Conservation (phyloP, 2,888 invertebrate species). For the Synanthedon tipuliformis region DNA sequence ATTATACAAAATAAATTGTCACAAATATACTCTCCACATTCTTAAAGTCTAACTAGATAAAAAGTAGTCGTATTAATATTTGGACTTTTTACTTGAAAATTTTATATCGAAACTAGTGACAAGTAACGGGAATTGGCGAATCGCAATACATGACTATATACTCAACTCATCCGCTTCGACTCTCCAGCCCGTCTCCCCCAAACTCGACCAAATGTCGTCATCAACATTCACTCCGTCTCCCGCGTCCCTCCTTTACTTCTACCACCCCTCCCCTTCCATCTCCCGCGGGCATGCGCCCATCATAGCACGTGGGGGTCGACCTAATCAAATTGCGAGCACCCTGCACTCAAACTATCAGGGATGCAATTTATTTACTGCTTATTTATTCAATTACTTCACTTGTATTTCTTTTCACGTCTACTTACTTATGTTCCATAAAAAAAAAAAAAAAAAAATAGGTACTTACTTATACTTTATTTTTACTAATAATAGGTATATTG, state of each 20-base stretch:
- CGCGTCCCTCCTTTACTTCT: conserved; percentile 9
- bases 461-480: too few species aligned
- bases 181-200: conserved; percentile 26
- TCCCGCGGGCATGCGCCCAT: conserved; percentile 37
- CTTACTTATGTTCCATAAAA: too few species aligned
- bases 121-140: conserved; percentile 3
- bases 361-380: conserved; percentile 6
- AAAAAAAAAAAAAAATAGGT: too few species aligned
- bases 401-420: too few species aligned
- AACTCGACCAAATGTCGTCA: conserved; percentile 54
- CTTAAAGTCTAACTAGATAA: not conserved
- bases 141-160: not conserved
- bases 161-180: conserved; percentile 10
- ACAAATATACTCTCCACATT: not conserved
- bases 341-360: conserved; percentile 22
- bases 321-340: conserved; percentile 38
- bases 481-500: too few species aligned
- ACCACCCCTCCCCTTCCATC: conserved; percentile 15
- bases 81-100: not conserved
- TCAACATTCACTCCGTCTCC: conserved; percentile 35
- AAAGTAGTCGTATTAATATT: not conserved
- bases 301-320: conserved; percentile 24
- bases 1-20: not conserved
- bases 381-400: not conserved
- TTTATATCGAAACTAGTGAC: not conserved